Conservation (phyloP, 2,113 vertebrate genomes). For the Cynoglossus semilaevis region DNA sequence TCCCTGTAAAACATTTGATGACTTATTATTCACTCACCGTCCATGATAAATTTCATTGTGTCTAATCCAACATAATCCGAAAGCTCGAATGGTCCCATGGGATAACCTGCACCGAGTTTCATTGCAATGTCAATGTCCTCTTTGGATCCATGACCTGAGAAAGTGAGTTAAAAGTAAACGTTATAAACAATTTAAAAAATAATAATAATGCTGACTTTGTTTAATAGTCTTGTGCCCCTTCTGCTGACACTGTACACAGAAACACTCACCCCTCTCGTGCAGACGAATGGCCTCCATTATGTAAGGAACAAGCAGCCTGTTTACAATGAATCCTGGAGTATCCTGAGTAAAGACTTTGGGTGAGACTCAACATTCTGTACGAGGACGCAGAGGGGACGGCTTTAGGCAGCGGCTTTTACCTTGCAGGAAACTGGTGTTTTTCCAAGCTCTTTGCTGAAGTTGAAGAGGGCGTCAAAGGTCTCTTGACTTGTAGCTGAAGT, state of each 20-base stretch:
- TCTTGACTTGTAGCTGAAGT: constrained; percentile 90
- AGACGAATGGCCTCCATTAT: constrained; percentile 87
- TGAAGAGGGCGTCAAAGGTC: constrained; percentile 87
- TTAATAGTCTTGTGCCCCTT: not conserved
- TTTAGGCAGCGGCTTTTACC: constrained; percentile 63
- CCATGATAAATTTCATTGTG: constrained; percentile 90
- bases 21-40: constrained; percentile 76
- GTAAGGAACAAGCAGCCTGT: constrained; percentile 92
- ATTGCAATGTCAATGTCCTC: constrained; percentile 95
- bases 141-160: constrained; percentile 90
- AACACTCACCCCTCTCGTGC: constrained; percentile 83
- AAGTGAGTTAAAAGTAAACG: not conserved
- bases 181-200: not conserved
- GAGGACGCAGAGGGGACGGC: not conserved
- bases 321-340: constrained; percentile 94
- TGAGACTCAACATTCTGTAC: too few relatives aligned
- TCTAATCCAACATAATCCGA: constrained; percentile 94
- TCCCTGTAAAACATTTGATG: not conserved
- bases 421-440: constrained; percentile 95
- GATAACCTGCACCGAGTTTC: constrained; percentile 94
- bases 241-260: not conserved
- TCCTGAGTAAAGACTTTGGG: constrained; percentile 75
- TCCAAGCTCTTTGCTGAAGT: constrained; percentile 89
- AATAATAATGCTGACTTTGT: too few relatives aligned
- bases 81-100: constrained; percentile 97